Conservation (phyloP, 1,140 invertebrate genomes). For the Drosophila nasuta region DNA sequence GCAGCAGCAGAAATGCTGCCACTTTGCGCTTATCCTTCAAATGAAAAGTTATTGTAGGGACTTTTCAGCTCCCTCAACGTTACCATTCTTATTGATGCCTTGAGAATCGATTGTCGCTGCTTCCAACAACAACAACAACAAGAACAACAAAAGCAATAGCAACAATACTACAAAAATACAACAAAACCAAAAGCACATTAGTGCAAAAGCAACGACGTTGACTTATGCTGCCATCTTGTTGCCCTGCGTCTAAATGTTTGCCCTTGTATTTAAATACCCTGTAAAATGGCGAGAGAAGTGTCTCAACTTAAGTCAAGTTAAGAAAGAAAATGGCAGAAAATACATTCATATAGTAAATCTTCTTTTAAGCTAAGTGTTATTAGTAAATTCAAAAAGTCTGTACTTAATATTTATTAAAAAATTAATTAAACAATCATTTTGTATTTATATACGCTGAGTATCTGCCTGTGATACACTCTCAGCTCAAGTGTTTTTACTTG, state of each 20-base stretch:
- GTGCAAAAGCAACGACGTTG: conserved; percentile 45
- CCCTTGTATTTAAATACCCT: conserved; percentile 21
- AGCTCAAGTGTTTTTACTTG: neutral
- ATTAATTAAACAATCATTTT: too few species aligned
- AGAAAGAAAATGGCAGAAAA: neutral
- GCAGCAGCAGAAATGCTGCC: conserved; percentile 55
- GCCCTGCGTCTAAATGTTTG: conserved; percentile 25
- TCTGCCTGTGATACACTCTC: neutral
- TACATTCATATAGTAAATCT: too few species aligned
- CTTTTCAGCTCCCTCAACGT: conserved; percentile 44
- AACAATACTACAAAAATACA: conserved; percentile 7
- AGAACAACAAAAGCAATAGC: conserved; percentile 2
- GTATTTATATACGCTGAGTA: neutral
- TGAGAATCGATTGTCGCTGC: conserved; percentile 56
- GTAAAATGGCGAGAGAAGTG: neutral
- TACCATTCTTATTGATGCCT: conserved; percentile 44
- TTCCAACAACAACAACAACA: conserved; percentile 1
- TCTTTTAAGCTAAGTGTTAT: too few species aligned
- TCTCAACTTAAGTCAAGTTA: neutral
- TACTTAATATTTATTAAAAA: too few species aligned
- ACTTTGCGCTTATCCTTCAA: conserved; percentile 69
- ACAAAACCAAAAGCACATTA: conserved; percentile 55
- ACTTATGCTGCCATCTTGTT: conserved; percentile 48
- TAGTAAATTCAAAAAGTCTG: neutral
- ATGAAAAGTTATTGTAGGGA: conserved; percentile 71